A percentile compares a stretch with the other conserved stretches of the same genome.
phyloP scores from a whole-genome alignment of 2,797 vertebrate species.

The Sternotherus odoratus region DNA sequence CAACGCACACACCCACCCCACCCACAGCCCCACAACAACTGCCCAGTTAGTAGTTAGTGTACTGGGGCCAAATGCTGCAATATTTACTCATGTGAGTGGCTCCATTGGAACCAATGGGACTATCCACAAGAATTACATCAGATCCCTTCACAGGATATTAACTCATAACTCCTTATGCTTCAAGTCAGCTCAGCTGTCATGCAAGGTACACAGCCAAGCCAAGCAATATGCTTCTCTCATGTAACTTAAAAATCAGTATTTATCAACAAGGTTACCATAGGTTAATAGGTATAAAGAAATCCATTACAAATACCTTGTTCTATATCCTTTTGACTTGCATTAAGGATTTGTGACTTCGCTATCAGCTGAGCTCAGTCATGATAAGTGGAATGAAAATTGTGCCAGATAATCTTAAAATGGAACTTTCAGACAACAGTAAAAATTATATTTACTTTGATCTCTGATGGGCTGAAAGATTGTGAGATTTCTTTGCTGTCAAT shows the following conservation, averaged over 20 bases:
- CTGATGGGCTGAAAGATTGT: not conserved
- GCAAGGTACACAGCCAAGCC: not conserved
- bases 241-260: not conserved
- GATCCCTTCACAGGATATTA: not conserved
- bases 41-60: slow-evolving; percentile 28
- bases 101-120: slow-evolving; percentile 26
- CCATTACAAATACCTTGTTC: not conserved
- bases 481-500: slow-evolving; percentile 5
- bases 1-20: no score
- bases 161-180: not conserved
- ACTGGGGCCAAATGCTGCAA: slow-evolving; percentile 49
- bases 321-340: not conserved
- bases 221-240: not conserved
- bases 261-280: not conserved
- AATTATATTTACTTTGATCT: not conserved
- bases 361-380: not conserved
- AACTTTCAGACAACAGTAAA: not conserved
- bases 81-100: slow-evolving; percentile 28
- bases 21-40: no score
- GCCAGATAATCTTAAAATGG: slow-evolving; percentile 31
- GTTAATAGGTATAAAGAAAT: not conserved
- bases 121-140: slow-evolving; percentile 13
- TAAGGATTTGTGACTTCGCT: not conserved
- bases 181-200: slow-evolving; percentile 41
- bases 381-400: slow-evolving; percentile 30